These are phyloP conservation scores for Lonchura striata DNA, from an alignment of 2,113 vertebrate species.

Conservation along the genomic window DNA sequence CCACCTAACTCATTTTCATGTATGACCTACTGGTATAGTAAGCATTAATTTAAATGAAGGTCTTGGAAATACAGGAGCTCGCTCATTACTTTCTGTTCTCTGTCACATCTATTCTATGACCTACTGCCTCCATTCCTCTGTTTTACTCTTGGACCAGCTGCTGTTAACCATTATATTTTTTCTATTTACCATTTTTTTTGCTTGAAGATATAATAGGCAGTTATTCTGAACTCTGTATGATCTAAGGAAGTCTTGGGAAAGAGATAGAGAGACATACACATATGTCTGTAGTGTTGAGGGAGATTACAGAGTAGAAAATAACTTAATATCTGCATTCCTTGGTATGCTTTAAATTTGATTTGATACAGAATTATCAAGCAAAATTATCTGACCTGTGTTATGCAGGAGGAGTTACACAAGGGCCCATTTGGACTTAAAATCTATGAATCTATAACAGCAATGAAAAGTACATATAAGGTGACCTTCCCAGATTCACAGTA, in stretches of 20 bases:
- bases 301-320: not conserved
- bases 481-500: conserved; percentile 18
- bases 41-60: conserved; percentile 60
- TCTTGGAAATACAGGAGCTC: conserved; percentile 31
- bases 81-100: conserved; percentile 63
- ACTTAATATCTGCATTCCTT: not conserved
- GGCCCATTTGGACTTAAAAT: conserved; percentile 36
- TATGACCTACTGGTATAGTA: not conserved
- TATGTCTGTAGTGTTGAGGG: not conserved
- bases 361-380: conserved; percentile 31
- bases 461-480: not conserved
- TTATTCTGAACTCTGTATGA: conserved; percentile 14
- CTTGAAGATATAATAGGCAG: conserved; percentile 38
- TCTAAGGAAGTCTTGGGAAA: not conserved
- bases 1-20: conserved; percentile 15
- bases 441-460: conserved; percentile 35
- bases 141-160: conserved; percentile 56
- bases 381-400: conserved; percentile 21
- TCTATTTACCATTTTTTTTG: conserved; percentile 16
- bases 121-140: conserved; percentile 53
- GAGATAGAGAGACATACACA: not conserved
- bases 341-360: not conserved
- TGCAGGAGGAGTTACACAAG: not conserved
- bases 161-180: conserved; percentile 55
- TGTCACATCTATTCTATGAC: conserved; percentile 58